phyloP scores from a whole-genome alignment of 1,140 invertebrate species.

The Drosophila repletoides region DNA sequence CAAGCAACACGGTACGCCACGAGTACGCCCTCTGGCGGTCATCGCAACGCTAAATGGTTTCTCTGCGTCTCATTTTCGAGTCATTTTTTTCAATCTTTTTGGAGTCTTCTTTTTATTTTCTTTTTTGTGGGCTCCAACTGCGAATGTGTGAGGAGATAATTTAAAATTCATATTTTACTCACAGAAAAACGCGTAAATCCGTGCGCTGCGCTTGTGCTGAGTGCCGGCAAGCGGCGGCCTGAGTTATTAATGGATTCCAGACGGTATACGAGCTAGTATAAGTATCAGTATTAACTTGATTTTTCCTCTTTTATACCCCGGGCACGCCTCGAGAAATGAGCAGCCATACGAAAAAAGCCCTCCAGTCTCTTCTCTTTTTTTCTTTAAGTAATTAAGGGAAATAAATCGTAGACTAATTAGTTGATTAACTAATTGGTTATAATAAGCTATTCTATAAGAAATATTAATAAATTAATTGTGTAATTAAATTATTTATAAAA shows the following conservation, averaged over 20 bases:
- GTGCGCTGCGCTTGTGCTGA: constrained; percentile 49
- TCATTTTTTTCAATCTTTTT: no score
- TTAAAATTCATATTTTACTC: constrained; percentile 76
- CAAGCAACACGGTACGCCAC: constrained; percentile 16
- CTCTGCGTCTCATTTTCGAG: background rate
- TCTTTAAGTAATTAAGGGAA: no score
- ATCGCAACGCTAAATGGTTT: constrained; percentile 32
- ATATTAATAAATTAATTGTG: no score
- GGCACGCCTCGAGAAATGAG: no score
- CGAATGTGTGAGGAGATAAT: constrained; percentile 34
- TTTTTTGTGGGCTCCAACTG: constrained; percentile 5
- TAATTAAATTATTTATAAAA: no score
- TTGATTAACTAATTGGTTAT: no score
- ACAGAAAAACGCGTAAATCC: constrained; percentile 52
- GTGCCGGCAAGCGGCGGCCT: constrained; percentile 59
- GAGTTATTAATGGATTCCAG: constrained; percentile 66
- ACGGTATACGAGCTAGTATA: constrained; percentile 2
- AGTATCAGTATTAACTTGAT: constrained; percentile 27
- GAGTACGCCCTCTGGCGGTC: constrained; percentile 42
- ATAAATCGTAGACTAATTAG: no score
- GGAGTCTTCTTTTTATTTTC: no score
- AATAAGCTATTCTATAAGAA: no score
- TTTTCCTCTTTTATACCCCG: background rate
- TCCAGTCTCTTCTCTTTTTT: background rate
- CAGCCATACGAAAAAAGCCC: background rate